Percentiles rank a stretch among this genome's conserved stretches.
phyloP scores from a whole-genome alignment of 2,797 vertebrate genomes.

The Margarornis squamiger region DNA sequence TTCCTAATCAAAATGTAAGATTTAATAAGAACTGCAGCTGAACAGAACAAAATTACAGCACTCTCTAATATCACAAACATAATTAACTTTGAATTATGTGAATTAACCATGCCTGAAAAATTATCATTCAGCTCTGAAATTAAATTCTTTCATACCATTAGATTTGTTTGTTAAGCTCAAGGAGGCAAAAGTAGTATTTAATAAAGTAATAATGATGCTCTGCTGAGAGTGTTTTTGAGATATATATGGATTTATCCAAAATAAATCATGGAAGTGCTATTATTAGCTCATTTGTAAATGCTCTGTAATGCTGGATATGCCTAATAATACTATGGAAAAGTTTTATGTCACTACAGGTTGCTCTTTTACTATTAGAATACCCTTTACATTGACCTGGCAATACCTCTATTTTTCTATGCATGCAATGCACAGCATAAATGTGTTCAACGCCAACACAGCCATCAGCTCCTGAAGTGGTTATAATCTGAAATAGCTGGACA shows the following conservation, averaged over 20 bases:
- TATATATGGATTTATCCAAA: conserved; percentile 69
- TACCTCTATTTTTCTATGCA: not conserved
- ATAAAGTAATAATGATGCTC: conserved; percentile 77
- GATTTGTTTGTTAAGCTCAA: conserved; percentile 84
- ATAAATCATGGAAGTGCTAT: conserved; percentile 69
- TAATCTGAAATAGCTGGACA: not conserved
- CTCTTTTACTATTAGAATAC: not conserved
- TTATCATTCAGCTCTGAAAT: conserved; percentile 84
- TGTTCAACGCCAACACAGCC: not conserved
- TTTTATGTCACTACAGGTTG: conserved; percentile 18
- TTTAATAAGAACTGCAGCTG: conserved; percentile 77
- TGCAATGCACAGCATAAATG: not conserved
- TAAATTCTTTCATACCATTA: conserved; percentile 84
- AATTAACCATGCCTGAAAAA: conserved; percentile 84
- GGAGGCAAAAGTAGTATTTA: conserved; percentile 80
- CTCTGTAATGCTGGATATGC: not conserved
- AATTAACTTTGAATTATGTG: conserved; percentile 86
- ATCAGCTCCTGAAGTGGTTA: not conserved
- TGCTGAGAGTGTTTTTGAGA: conserved; percentile 71
- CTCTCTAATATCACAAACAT: conserved; percentile 78
- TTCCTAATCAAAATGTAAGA: conserved; percentile 76
- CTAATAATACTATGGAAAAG: conserved; percentile 40
- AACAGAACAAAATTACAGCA: conserved; percentile 78
- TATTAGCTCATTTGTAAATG: conserved; percentile 69
- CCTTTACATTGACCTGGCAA: not conserved